Evolutionary conservation across 2,797 vertebrate species (phyloP).

Genomic region (Eleutherodactylus coqui): DNA sequence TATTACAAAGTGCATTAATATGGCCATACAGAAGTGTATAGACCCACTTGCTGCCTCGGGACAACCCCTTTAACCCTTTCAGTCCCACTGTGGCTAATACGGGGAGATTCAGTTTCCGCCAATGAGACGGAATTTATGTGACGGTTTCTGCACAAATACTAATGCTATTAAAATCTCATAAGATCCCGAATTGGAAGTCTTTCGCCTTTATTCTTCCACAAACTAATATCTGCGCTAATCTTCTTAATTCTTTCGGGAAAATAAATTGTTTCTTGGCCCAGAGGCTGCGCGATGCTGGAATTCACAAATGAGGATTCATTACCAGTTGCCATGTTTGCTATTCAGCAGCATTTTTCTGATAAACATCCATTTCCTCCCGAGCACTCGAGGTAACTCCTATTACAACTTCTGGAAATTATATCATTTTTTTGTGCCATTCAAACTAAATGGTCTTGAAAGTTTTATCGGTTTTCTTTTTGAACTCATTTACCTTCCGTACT

Average conservation of each 20-base stretch:
- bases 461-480: neutral
- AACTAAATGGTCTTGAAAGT: neutral
- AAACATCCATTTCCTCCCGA: neutral
- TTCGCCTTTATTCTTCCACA: constrained; percentile 20
- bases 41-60: too few relatives aligned
- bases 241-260: constrained; percentile 50
- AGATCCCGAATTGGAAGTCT: neutral
- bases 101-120: constrained; percentile 68
- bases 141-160: constrained; percentile 59
- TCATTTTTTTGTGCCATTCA: neutral
- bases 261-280: constrained; percentile 53
- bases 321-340: constrained; percentile 20
- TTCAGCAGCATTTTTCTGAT: neutral
- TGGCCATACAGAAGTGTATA: too few relatives aligned
- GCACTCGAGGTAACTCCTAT: neutral
- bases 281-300: constrained; percentile 8
- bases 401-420: neutral
- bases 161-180: constrained; percentile 31
- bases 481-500: constrained; percentile 10
- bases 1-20: too few relatives aligned
- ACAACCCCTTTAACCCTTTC: too few relatives aligned
- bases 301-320: constrained; percentile 46
- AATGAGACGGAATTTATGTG: constrained; percentile 64
- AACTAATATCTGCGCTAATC: constrained; percentile 44
- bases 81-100: constrained; percentile 58